phyloP scores from a whole-genome alignment of 2,888 invertebrate genomes.

The Myathropa florea region DNA sequence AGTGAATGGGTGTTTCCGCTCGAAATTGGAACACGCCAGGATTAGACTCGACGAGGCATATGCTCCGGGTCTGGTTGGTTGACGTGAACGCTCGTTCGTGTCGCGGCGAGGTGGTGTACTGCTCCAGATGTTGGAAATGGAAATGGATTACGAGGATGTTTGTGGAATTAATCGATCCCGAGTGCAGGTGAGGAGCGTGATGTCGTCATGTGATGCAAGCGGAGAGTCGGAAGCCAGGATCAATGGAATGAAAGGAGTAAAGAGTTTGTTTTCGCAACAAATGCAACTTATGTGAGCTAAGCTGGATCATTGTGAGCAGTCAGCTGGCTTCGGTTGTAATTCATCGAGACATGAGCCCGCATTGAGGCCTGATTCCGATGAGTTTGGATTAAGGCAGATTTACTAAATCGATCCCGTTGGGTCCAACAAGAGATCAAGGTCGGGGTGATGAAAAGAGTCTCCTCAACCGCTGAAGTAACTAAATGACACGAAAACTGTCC shows the following conservation, averaged over 20 bases:
- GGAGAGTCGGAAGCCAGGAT: background rate
- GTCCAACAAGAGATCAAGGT: too few relatives aligned
- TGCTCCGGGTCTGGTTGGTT: background rate
- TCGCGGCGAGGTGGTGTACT: background rate
- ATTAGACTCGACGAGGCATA: conserved; percentile 22
- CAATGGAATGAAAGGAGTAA: conserved; percentile 4
- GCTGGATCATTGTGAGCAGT: background rate
- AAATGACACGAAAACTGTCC: too few relatives aligned
- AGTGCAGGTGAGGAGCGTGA: conserved; percentile 26
- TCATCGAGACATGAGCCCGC: too few relatives aligned
- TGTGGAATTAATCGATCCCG: conserved; percentile 1
- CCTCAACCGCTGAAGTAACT: too few relatives aligned
- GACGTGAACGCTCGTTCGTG: too few relatives aligned
- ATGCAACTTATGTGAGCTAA: conserved; percentile 21
- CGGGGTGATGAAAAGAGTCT: too few relatives aligned
- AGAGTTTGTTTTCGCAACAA: conserved; percentile 23
- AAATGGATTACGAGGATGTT: conserved; percentile 1
- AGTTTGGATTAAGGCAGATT: too few relatives aligned
- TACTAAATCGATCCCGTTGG: too few relatives aligned
- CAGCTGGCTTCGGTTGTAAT: background rate
- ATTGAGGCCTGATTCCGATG: too few relatives aligned
- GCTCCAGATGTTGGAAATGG: conserved; percentile 4
- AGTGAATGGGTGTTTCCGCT: conserved; percentile 30
- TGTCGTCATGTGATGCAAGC: background rate
- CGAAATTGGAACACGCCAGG: conserved; percentile 50